A percentile compares a stretch with the other conserved stretches of the same genome.
Conservation (phyloP, 2,888 invertebrate genomes). For the Tenthredo mesomela region DNA sequence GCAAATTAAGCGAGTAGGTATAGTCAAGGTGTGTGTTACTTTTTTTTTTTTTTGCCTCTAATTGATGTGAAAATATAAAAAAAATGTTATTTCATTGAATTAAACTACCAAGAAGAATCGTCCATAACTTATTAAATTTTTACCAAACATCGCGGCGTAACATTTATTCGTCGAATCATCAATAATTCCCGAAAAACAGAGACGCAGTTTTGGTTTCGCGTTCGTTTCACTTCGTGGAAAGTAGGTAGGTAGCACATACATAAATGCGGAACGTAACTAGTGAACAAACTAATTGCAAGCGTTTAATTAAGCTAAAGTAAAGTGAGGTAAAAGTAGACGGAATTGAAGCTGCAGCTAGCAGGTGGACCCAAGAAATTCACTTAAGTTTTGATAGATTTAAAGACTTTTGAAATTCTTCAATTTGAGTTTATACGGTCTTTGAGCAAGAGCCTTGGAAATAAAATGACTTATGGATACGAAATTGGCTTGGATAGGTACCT, state of each 20-base stretch:
- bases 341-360: slow-evolving; percentile 4
- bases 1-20: not conserved
- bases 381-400: slow-evolving; percentile 10
- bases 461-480: not conserved
- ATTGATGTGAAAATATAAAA: not conserved
- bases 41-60: not conserved
- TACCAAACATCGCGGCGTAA: not conserved
- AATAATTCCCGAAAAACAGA: not conserved
- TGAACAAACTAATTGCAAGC: slow-evolving; percentile 31
- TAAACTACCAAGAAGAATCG: not conserved
- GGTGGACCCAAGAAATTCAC: slow-evolving; percentile 25
- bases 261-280: not conserved
- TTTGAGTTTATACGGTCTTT: not conserved
- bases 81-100: too few relatives aligned
- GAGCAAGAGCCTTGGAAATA: not conserved
- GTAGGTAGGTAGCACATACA: not conserved
- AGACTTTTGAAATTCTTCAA: not conserved
- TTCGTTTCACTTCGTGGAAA: not conserved
- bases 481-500: not conserved
- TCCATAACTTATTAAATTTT: not conserved
- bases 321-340: slow-evolving; percentile 35
- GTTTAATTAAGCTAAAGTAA: slow-evolving; percentile 40
- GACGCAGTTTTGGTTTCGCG: slow-evolving; percentile 22
- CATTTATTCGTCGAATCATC: not conserved
- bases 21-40: not conserved